Conservation (phyloP, 2,113 vertebrate species). For the Craseonycteris thonglongyai region DNA sequence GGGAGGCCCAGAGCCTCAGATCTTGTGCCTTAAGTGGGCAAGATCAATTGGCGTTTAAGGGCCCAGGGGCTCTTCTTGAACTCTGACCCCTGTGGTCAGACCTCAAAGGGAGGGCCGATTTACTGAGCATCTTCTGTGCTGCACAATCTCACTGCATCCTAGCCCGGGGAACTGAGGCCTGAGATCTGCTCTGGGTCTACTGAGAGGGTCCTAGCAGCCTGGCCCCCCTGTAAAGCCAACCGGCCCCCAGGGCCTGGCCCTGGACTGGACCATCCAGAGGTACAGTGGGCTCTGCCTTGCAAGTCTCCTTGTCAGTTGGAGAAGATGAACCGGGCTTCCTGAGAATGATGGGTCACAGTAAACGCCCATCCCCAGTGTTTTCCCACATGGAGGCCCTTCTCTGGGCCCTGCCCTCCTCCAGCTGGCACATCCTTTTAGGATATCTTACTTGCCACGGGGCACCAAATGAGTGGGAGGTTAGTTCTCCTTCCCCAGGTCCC, state of each 20-base stretch:
- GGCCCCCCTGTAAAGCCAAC: neutral
- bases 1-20: neutral
- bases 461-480: neutral
- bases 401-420: neutral
- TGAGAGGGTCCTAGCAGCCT: neutral
- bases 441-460: fast-evolving
- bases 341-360: neutral
- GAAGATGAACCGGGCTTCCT: neutral
- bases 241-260: neutral
- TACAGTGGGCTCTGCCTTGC: neutral
- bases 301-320: neutral
- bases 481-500: neutral
- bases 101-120: neutral
- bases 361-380: neutral
- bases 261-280: neutral
- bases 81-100: neutral
- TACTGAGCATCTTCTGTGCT: neutral
- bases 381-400: fast-evolving
- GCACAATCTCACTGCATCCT: neutral
- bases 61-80: neutral
- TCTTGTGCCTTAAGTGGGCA: neutral
- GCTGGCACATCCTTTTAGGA: too few species aligned
- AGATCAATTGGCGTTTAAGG: neutral
- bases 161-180: neutral
- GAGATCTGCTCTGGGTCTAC: neutral